These are phyloP conservation scores for Pristionchus arcanus DNA, from an alignment of 2,888 invertebrate genomes.

Conservation along the genomic window DNA sequence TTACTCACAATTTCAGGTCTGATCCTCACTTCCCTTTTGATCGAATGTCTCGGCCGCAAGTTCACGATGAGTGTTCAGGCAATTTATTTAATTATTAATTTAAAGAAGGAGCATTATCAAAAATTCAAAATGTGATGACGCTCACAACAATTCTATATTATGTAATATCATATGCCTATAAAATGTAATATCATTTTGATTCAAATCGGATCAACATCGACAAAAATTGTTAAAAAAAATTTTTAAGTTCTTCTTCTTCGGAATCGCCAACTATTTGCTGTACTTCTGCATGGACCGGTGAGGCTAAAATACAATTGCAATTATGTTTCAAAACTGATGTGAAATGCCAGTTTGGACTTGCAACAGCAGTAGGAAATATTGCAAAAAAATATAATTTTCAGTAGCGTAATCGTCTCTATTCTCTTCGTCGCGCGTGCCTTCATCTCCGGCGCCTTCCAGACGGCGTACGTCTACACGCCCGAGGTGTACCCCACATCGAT, in stretches of 20 bases:
- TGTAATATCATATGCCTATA: too few species aligned
- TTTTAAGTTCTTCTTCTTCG: constrained; percentile 88
- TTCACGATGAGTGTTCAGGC: constrained; percentile 88
- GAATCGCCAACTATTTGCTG: constrained; percentile 85
- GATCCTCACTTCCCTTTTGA: constrained; percentile 90
- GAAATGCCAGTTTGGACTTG: fast-evolving
- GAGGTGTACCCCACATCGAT: constrained; percentile 82
- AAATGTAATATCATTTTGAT: too few species aligned
- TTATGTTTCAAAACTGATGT: background rate
- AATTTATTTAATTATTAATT: too few species aligned
- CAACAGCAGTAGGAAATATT: background rate
- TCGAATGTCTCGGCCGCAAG: constrained; percentile 91
- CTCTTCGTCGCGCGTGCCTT: constrained; percentile 91
- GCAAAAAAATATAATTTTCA: background rate
- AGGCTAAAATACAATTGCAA: background rate
- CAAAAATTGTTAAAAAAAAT: background rate
- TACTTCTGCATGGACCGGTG: constrained; percentile 83
- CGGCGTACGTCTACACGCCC: constrained; percentile 94
- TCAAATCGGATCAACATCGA: too few species aligned
- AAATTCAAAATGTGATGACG: too few species aligned
- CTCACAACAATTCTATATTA: too few species aligned
- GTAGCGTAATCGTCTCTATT: constrained; percentile 80
- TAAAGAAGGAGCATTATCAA: too few species aligned
- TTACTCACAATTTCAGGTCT: constrained; percentile 83
- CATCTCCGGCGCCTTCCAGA: constrained; percentile 93